Evolutionary conservation across 2,113 vertebrate species (phyloP), one percentile per base, ranked within the genome.

Genomic region (Mus pahari): DNA sequence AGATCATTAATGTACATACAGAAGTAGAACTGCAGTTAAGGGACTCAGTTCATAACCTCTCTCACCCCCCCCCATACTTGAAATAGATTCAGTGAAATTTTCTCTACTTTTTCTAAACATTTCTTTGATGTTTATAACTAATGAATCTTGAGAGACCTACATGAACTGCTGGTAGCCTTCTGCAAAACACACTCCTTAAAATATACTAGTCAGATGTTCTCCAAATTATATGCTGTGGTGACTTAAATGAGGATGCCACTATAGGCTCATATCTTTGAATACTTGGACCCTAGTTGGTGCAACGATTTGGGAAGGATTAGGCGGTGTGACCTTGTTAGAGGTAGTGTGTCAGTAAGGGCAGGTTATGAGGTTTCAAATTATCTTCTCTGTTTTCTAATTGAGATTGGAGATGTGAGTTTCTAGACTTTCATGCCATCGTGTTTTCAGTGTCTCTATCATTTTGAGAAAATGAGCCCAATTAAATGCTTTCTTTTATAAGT

Each of bases 1-100:
- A 97, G 96, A 94, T 98, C 98, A 98, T 98, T 98, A 98, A 98
- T 98, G 98, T 97, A 97, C 97, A 98, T 98, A 98, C 98, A 97
- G 97, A 98, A 96, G 93, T 89, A 98, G 95, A 98, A 98, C 42
- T 6, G 92, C 95, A 98, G 98, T 98, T 98, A 98, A 74, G 81
- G 1, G 6, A 97, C 95, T 97, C 95, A 94, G 91, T 96, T 31
- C 98, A 97, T 97, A 97, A 3, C 48, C 31, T 62, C 42, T 55
- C 26, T 50, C 19, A 24, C 13, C n/a, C 28, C 13, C n/a, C 28
- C 26, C 22, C 0, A 24, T 13, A 90, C 64, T 81, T 42, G 82
- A 66, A 42, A 88, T 39, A 8, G 31, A 50, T 14, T 79, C 3
- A 0, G 31, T n/a, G 86, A 17, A 71, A n/a, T 77, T 42, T 33